These are phyloP conservation scores for Bombus sibiricus DNA, from an alignment of 1,140 invertebrate species.

Conservation along the genomic window DNA sequence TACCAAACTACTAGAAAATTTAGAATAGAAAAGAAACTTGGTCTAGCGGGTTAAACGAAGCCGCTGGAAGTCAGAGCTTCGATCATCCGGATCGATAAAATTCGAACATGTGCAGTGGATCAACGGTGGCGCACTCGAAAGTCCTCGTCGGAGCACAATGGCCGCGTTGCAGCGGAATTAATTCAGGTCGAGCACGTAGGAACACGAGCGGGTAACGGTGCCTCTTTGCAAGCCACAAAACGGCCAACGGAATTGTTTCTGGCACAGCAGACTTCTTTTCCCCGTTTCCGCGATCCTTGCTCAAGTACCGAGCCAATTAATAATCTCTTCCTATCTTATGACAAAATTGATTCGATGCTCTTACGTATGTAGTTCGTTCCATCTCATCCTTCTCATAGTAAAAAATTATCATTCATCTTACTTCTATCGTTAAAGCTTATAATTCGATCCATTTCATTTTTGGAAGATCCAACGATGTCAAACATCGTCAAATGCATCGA, in stretches of 20 bases:
- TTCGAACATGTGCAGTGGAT: conserved; percentile 42
- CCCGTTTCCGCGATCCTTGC: neutral
- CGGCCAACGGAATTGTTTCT: conserved; percentile 33
- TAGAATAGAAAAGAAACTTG: neutral
- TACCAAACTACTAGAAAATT: neutral
- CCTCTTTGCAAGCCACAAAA: conserved; percentile 19
- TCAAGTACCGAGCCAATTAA: neutral
- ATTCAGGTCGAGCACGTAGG: conserved; percentile 58
- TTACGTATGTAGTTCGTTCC: too few species aligned
- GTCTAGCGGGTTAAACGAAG: neutral
- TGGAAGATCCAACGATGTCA: too few species aligned
- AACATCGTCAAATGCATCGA: too few species aligned
- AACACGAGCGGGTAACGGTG: conserved; percentile 42
- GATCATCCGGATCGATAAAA: conserved; percentile 45
- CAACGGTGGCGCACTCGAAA: conserved; percentile 46
- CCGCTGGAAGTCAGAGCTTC: neutral
- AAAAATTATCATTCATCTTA: too few species aligned
- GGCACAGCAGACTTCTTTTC: conserved; percentile 2
- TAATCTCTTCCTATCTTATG: neutral
- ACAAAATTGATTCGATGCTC: too few species aligned
- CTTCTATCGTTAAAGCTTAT: too few species aligned
- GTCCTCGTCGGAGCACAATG: conserved; percentile 54
- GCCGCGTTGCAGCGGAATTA: conserved; percentile 59
- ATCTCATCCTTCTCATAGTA: too few species aligned
- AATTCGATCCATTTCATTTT: too few species aligned